Evolutionary conservation across 2,888 invertebrate species (phyloP).

Genomic region (Hylaea fasciaria): DNA sequence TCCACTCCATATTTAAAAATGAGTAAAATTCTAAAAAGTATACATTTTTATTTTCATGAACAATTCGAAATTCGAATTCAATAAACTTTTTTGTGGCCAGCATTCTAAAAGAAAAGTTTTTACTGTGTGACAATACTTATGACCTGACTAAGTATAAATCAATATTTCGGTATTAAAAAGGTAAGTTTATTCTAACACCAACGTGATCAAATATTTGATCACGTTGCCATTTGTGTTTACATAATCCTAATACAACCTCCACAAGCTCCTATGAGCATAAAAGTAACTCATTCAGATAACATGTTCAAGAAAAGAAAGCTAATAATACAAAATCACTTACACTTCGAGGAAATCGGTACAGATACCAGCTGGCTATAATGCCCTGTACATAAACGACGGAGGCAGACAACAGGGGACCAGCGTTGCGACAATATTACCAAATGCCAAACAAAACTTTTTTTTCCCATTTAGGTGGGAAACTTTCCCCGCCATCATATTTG

Average conservation of each 20-base stretch:
- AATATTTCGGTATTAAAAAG: not conserved
- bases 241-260: not conserved
- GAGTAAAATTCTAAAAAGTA: no score
- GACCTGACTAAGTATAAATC: no score
- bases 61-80: no score
- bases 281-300: slow-evolving; percentile 23
- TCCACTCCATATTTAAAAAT: no score
- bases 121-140: no score
- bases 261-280: slow-evolving; percentile 1
- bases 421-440: slow-evolving; percentile 39
- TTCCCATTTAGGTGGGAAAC: slow-evolving; percentile 36
- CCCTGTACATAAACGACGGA: slow-evolving; percentile 45
- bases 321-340: slow-evolving; percentile 35
- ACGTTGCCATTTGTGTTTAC: not conserved
- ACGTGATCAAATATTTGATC: no score
- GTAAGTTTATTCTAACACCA: not conserved
- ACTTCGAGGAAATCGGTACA: slow-evolving; percentile 40
- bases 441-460: slow-evolving; percentile 47
- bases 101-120: no score
- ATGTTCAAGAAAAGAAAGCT: slow-evolving; percentile 25
- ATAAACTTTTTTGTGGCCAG: no score
- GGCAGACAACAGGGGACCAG: slow-evolving; percentile 39
- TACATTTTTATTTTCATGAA: no score
- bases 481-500: slow-evolving; percentile 33
- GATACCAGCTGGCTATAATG: slow-evolving; percentile 55